Evolutionary conservation across 2,797 vertebrate genomes (phyloP), one percentile per base, ranked within the genome.

Genomic region (Tapirus indicus): DNA sequence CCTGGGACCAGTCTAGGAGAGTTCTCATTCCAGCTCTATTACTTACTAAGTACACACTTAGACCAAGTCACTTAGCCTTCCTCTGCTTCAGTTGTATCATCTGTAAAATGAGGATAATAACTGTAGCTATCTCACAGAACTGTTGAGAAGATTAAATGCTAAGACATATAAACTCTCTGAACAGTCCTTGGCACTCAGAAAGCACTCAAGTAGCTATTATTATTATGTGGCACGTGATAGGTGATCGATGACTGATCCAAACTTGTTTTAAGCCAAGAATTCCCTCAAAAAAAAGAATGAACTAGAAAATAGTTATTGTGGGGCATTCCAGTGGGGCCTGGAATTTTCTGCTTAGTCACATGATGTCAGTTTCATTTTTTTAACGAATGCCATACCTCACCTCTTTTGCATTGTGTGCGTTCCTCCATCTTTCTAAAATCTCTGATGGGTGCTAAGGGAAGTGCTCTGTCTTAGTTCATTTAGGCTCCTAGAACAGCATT

Each of bases 81-180:
- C n/a, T 84, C 86, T 91, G 71, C 54, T 91, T 91, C 54, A 0
- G 2, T 87, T 97, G 97, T 84, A 88, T 91, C 66, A 92, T 82
- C 85, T 91, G 9, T 80, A 85, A 91, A 85, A 64, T 72, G 17
- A 78, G 14, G 5, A 58, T 52, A 72, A 71, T 56, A 88, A 62
- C 11, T 85, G 54, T 49, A 47, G 44, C 60, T 62, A 49, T 35
- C 23, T 41, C 60, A 60, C 16, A 84, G 66, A 14, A 35, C 29
- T 80, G 44, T 94, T 17, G 58, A 92, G 58, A 92, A 32, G 56
- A 79, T 75, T 47, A 83, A 86, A 38, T 80, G 47, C n/a, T 60
- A 88, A 21, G n/a, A 79, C 29, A 44, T 21, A 54, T 38, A 72
- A 85, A 83, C 29, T 72, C 18, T 87, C 32, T 23, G 13, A 79